phyloP scores from a whole-genome alignment of 2,113 vertebrate genomes.

The Solea senegalensis region DNA sequence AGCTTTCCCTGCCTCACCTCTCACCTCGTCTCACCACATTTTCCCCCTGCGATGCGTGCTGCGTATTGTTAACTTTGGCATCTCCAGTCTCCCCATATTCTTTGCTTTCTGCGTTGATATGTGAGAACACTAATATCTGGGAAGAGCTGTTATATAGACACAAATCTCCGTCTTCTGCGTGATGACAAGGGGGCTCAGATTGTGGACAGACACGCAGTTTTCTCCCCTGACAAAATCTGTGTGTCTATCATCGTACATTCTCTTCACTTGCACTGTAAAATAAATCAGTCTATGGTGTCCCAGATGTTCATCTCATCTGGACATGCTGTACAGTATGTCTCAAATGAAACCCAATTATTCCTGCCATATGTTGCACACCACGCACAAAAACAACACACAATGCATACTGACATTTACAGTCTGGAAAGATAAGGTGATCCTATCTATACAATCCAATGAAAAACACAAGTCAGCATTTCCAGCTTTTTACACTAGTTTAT shows the following conservation, averaged over 20 bases:
- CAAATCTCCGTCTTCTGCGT: conserved; percentile 7
- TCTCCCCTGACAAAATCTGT: not conserved
- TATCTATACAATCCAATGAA: conserved; percentile 10
- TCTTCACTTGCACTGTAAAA: conserved; percentile 34
- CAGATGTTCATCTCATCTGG: conserved; percentile 52
- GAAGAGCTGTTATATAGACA: conserved; percentile 36
- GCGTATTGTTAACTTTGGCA: conserved; percentile 70
- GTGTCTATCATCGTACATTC: conserved; percentile 15
- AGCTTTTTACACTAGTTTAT: conserved; percentile 3
- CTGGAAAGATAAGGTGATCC: conserved; percentile 43
- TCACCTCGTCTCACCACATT: conserved; percentile 49
- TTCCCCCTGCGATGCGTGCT: conserved; percentile 49
- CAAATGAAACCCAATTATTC: conserved; percentile 55
- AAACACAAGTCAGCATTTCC: conserved; percentile 18
- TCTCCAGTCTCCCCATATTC: conserved; percentile 19
- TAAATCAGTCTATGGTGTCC: conserved; percentile 25
- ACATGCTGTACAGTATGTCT: conserved; percentile 8
- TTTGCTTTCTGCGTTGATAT: conserved; percentile 39
- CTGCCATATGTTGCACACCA: conserved; percentile 52
- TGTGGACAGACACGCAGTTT: conserved; percentile 10
- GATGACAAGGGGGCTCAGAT: conserved; percentile 34
- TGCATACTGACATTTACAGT: conserved; percentile 32
- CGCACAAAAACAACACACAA: conserved; percentile 24
- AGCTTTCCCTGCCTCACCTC: conserved; percentile 51
- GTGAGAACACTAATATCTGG: conserved; percentile 40